Base-by-base conservation (phyloP, 2,888 invertebrate species). In the Oegoconia quadripuncta region DNA sequence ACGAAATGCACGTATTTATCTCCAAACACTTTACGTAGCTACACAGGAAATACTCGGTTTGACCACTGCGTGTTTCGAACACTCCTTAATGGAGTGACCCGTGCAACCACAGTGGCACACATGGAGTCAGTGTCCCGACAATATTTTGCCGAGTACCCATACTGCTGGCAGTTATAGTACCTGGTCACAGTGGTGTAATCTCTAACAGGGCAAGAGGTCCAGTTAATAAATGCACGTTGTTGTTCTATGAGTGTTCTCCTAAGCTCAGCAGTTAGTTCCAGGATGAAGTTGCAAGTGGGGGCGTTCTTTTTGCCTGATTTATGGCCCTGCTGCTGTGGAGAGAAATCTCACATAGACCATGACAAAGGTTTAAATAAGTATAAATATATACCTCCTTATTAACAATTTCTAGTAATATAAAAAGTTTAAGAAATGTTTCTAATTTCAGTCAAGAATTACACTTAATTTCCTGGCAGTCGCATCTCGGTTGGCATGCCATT, bases 101-200 rank as follows among this genome's bases (percentile, higher is more conserved):
- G 5, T 2, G 6, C 15, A 11, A 5, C 32, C 32, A 14, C 27
- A 32, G 17, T 38, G 25, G 12, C 32, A n/a, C 32, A 32, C 20
- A 14, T 38, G 25, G 17, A 13, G 6, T 8, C 18, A n/a, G 17
- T n/a, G 3, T 32, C 27, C 14, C 32, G 17, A 14, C 32, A 38
- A 9, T 9, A 26, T n/a, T 38, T 32, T 2, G 32, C 38, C 15
- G 37, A 14, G 15, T 37, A 31, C 6, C 37, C 37, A 14, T 37
- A 31, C 13, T 37, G 37, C 14, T 38, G 38, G 13, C 32, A 38
- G 8, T 37, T 37, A 17, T 30, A 37, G 8, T 31, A 37, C 11
- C 37, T 22, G 3, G 30, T 37, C 2, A 37, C 37, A 1, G 31
- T 1, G 3, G 30, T 37, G 20, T 20, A 13, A n/a, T 5, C 22